Conservation (phyloP, 2,888 invertebrate species). For the Elmis aenea region DNA sequence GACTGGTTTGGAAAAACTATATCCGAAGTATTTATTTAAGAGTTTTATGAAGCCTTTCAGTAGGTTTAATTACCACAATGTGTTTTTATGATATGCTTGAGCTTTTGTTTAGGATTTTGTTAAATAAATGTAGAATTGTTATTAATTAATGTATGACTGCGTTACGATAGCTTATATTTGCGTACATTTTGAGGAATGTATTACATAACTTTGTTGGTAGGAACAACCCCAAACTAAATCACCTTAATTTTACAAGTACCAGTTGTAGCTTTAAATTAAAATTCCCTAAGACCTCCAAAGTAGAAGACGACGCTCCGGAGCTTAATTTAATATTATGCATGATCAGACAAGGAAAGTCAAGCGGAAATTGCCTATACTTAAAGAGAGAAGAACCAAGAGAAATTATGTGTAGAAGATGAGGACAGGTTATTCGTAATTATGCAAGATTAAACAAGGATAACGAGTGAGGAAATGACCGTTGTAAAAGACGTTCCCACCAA, state of each 20-base stretch:
- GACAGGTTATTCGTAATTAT: slow-evolving; percentile 15
- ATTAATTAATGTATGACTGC: too few species aligned
- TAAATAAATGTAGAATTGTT: neutral
- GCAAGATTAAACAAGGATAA: slow-evolving; percentile 13
- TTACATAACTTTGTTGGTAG: too few species aligned
- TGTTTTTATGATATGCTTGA: too few species aligned
- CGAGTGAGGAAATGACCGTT: slow-evolving; percentile 20
- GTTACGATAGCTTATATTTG: too few species aligned
- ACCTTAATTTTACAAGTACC: neutral
- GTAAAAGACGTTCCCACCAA: slow-evolving; percentile 19
- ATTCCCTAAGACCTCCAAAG: too few species aligned
- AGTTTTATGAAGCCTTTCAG: too few species aligned
- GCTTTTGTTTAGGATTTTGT: neutral
- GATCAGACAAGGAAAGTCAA: slow-evolving; percentile 7
- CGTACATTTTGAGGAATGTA: too few species aligned
- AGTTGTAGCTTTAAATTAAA: neutral
- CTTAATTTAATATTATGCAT: slow-evolving; percentile 6
- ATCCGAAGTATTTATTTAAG: too few species aligned
- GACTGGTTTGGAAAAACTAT: too few species aligned
- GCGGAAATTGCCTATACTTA: slow-evolving; percentile 7
- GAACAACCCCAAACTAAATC: too few species aligned
- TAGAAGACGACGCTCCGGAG: too few species aligned
- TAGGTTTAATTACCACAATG: too few species aligned
- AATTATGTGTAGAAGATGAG: slow-evolving; percentile 6
- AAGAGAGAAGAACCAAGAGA: neutral